phyloP scores from a whole-genome alignment of 2,888 invertebrate genomes.

The Hypercompe scribonia region DNA sequence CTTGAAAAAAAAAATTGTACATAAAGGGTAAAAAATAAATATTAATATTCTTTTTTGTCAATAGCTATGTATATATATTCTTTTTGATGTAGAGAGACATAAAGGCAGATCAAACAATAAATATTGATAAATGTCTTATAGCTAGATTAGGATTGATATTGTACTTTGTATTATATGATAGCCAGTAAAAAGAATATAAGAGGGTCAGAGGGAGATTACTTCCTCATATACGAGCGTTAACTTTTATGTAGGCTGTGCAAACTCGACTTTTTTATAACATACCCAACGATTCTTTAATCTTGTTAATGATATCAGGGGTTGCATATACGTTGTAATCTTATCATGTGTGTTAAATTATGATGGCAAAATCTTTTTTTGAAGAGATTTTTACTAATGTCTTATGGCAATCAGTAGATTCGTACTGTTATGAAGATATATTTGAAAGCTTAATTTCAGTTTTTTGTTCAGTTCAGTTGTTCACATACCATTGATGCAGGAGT shows the following conservation, averaged over 20 bases:
- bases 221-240: constrained; percentile 16
- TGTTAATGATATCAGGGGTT: constrained; percentile 9
- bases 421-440: neutral
- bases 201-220: constrained; percentile 9
- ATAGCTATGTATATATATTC: constrained; percentile 10
- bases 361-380: neutral
- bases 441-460: too few species aligned
- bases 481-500: too few species aligned
- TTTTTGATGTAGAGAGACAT: constrained; percentile 6
- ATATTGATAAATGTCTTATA: constrained; percentile 6
- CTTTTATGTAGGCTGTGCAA: constrained; percentile 16
- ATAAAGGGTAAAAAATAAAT: neutral
- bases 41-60: constrained; percentile 7
- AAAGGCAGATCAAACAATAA: constrained; percentile 2
- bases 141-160: constrained; percentile 2
- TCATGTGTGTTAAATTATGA: neutral
- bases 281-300: constrained; percentile 24
- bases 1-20: neutral
- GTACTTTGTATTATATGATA: constrained; percentile 3
- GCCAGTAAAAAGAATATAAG: constrained; percentile 13
- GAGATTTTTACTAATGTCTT: neutral
- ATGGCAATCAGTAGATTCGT: neutral
- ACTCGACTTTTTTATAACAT: constrained; percentile 21
- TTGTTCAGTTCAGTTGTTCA: too few species aligned
- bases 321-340: neutral